These are phyloP conservation scores for Myxocyprinus asiaticus DNA, from an alignment of 2,113 vertebrate species.

Conservation along the genomic window DNA sequence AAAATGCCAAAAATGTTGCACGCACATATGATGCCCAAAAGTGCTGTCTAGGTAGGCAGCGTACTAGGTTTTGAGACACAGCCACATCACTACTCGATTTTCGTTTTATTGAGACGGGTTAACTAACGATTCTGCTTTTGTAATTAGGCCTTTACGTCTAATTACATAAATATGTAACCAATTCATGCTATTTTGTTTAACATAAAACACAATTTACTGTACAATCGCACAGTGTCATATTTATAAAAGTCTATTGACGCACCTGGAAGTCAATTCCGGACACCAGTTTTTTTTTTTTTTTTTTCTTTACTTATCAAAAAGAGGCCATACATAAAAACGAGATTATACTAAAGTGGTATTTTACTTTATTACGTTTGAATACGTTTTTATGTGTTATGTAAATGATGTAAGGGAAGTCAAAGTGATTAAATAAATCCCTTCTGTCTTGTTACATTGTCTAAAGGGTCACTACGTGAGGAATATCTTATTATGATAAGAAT, in stretches of 20 bases:
- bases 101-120: neutral
- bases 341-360: neutral
- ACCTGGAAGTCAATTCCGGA: neutral
- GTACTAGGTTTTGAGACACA: neutral
- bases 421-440: neutral
- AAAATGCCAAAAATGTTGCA: neutral
- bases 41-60: neutral
- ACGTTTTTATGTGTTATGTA: neutral
- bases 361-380: neutral
- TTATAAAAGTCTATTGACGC: slow-evolving; percentile 10
- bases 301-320: neutral
- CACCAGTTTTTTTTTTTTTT: neutral
- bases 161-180: too few relatives aligned
- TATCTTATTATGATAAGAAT: neutral
- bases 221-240: neutral
- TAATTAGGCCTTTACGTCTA: neutral
- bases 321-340: neutral
- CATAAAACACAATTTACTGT: neutral
- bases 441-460: neutral
- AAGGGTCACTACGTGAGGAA: neutral
- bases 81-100: neutral
- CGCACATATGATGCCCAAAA: neutral
- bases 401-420: too few relatives aligned
- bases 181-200: too few relatives aligned
- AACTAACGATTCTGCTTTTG: neutral